phyloP scores from a whole-genome alignment of 2,888 invertebrate genomes.

The Nyleta sp. region DNA sequence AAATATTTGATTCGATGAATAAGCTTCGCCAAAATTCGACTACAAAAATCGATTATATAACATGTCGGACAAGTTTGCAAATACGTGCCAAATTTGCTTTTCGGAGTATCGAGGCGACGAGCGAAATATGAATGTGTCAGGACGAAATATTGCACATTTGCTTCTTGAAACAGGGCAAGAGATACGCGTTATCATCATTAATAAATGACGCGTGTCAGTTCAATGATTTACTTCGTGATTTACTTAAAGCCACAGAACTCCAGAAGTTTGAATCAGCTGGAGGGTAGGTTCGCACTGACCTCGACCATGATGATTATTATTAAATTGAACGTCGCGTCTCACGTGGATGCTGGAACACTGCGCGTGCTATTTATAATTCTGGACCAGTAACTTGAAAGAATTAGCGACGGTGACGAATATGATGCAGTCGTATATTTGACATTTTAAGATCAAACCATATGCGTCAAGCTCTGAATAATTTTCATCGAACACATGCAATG shows the following conservation, averaged over 20 bases:
- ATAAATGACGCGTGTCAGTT: neutral
- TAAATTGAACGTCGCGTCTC: slow-evolving; percentile 21
- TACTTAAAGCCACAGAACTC: neutral
- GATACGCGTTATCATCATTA: slow-evolving; percentile 1
- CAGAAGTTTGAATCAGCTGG: slow-evolving; percentile 58
- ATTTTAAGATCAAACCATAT: slow-evolving; percentile 10
- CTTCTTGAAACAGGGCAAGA: slow-evolving; percentile 14
- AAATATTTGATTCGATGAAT: neutral
- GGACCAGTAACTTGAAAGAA: slow-evolving; percentile 21
- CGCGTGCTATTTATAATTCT: slow-evolving; percentile 32
- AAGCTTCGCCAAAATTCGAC: slow-evolving; percentile 32
- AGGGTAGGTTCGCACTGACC: slow-evolving; percentile 37
- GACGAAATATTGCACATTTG: slow-evolving; percentile 14
- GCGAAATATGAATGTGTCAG: slow-evolving; percentile 30
- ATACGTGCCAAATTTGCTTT: slow-evolving; percentile 59
- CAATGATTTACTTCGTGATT: too few species aligned
- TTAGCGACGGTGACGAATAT: slow-evolving; percentile 3
- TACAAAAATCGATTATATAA: slow-evolving; percentile 48
- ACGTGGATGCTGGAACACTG: slow-evolving; percentile 41
- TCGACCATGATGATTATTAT: slow-evolving; percentile 58
- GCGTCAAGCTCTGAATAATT: too few species aligned
- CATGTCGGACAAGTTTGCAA: slow-evolving; percentile 34
- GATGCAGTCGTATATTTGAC: slow-evolving; percentile 19
- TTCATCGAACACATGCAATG: too few species aligned
- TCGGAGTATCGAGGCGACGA: slow-evolving; percentile 31